These are phyloP conservation scores for Athalia circularis DNA, from an alignment of 2,888 invertebrate genomes.

Conservation along the genomic window DNA sequence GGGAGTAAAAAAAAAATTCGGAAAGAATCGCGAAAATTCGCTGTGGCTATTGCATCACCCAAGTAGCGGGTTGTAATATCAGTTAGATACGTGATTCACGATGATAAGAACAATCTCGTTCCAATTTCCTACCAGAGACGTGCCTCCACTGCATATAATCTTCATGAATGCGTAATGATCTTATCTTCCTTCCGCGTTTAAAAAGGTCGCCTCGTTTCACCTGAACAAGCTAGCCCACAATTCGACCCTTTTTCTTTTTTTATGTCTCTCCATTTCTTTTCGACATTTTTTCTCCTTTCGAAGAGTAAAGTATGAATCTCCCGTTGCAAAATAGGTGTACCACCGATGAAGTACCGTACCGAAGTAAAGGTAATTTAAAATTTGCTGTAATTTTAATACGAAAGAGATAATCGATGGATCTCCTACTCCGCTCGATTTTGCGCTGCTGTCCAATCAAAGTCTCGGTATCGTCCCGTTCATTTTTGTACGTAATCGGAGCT, in stretches of 20 bases:
- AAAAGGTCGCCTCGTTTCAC: slow-evolving; percentile 15
- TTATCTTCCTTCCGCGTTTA: slow-evolving; percentile 46
- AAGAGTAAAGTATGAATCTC: too few relatives aligned
- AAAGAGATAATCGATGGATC: background rate
- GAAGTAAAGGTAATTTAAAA: background rate
- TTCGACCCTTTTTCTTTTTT: background rate
- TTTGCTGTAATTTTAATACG: background rate
- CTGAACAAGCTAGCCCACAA: background rate
- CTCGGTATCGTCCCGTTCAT: too few relatives aligned
- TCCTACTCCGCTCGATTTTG: too few relatives aligned
- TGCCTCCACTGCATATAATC: slow-evolving; percentile 65
- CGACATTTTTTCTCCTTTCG: background rate
- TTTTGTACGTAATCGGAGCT: too few relatives aligned
- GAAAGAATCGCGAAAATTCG: background rate
- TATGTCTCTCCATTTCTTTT: background rate
- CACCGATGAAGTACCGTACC: too few relatives aligned
- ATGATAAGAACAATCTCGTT: slow-evolving; percentile 66
- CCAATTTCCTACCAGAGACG: slow-evolving; percentile 65
- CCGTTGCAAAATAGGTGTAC: too few relatives aligned
- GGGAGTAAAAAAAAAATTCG: background rate
- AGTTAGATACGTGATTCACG: slow-evolving; percentile 63
- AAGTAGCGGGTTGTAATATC: slow-evolving; percentile 54
- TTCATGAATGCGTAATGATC: slow-evolving; percentile 67
- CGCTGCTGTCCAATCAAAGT: too few relatives aligned
- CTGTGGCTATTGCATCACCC: background rate